phyloP scores from a whole-genome alignment of 1,140 invertebrate species.

The Drosophila busckii region DNA sequence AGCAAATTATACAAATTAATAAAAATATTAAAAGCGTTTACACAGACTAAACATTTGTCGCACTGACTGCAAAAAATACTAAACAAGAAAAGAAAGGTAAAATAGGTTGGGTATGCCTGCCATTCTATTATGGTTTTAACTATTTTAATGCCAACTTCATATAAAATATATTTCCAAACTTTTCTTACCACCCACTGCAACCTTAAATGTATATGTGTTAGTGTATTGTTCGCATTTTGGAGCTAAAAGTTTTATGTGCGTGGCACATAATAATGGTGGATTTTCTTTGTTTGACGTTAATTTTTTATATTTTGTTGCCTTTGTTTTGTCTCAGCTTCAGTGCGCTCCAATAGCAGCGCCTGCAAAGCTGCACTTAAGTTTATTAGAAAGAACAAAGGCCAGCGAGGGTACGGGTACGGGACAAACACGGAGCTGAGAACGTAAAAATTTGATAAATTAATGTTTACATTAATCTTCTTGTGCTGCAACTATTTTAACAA shows the following conservation, averaged over 20 bases:
- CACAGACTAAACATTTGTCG: too few species aligned
- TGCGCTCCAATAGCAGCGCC: constrained; percentile 33
- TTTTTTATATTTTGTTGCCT: constrained; percentile 66
- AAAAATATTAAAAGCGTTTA: too few species aligned
- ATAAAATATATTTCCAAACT: too few species aligned
- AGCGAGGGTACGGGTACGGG: background rate
- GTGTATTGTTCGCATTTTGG: constrained; percentile 20
- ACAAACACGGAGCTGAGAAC: constrained; percentile 17
- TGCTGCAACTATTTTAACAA: constrained; percentile 51
- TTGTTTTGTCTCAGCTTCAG: constrained; percentile 57
- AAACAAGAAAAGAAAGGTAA: too few species aligned
- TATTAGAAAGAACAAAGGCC: constrained; percentile 64
- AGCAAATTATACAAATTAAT: too few species aligned
- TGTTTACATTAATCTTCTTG: constrained; percentile 56
- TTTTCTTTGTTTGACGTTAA: constrained; percentile 77
- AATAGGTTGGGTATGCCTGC: too few species aligned
- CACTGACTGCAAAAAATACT: too few species aligned
- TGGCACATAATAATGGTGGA: constrained; percentile 78
- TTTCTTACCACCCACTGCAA: too few species aligned
- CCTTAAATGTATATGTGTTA: constrained; percentile 5
- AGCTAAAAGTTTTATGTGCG: constrained; percentile 52
- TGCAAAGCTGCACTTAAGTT: constrained; percentile 71
- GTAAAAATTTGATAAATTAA: constrained; percentile 64
- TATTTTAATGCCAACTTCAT: too few species aligned
- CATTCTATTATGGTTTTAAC: too few species aligned